Evolutionary conservation across 2,888 invertebrate species (phyloP).

Genomic region (Thelaira solivaga): DNA sequence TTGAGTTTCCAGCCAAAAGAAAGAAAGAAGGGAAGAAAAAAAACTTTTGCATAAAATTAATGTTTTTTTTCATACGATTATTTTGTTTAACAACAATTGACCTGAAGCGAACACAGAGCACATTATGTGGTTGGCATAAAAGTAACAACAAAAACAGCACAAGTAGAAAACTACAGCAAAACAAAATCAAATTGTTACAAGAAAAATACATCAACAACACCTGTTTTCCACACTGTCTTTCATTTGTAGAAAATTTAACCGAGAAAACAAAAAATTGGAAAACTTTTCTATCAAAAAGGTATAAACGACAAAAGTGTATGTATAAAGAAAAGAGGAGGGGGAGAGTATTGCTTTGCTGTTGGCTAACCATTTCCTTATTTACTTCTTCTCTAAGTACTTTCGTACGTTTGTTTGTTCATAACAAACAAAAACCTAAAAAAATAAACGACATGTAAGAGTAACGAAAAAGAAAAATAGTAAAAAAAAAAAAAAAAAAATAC

Average conservation of each 20-base stretch:
- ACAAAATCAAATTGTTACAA: background rate
- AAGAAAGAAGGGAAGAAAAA: too few species aligned
- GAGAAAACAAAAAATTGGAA: background rate
- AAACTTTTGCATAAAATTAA: constrained; percentile 30
- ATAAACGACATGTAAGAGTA: background rate
- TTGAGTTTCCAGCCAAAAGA: background rate
- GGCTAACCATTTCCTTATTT: background rate
- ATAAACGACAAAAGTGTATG: background rate
- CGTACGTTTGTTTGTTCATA: constrained; percentile 19
- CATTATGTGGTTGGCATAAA: constrained; percentile 41
- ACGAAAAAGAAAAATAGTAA: background rate
- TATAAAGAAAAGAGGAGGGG: background rate
- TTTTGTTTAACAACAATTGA: constrained; percentile 29
- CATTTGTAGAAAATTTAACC: background rate
- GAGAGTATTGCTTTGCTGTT: background rate
- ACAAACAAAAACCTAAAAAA: too few species aligned
- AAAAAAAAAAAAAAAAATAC: background rate
- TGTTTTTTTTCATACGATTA: constrained; percentile 1
- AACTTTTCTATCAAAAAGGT: background rate
- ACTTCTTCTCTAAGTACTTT: constrained; percentile 33
- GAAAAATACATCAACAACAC: constrained; percentile 49
- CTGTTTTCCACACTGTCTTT: constrained; percentile 42
- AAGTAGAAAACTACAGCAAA: background rate
- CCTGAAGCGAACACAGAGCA: constrained; percentile 43
- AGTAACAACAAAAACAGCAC: background rate